phyloP scores from a whole-genome alignment of 2,888 invertebrate genomes.

The Protodeltote pygarga region DNA sequence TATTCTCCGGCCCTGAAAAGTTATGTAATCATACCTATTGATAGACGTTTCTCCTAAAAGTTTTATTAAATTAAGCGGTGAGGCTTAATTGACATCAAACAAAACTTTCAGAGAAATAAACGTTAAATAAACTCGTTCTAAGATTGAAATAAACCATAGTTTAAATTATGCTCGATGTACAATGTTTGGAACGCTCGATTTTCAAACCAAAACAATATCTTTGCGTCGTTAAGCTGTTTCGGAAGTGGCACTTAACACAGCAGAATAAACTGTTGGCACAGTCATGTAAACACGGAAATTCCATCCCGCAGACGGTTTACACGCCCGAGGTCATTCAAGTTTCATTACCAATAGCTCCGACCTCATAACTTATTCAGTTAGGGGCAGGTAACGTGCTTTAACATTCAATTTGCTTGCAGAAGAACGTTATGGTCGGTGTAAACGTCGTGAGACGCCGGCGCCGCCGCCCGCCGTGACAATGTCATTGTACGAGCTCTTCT shows the following conservation, averaged over 20 bases:
- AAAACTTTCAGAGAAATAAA: background rate
- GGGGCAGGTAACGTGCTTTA: slow-evolving; percentile 81
- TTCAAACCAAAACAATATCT: slow-evolving; percentile 50
- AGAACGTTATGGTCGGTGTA: slow-evolving; percentile 70
- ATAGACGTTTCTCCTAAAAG: no score
- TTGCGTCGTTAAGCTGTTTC: slow-evolving; percentile 42
- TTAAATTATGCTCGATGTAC: background rate
- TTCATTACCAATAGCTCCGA: slow-evolving; percentile 82
- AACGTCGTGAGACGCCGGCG: slow-evolving; percentile 36
- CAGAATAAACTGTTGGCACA: slow-evolving; percentile 61
- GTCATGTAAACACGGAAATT: slow-evolving; percentile 74
- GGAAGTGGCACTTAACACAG: slow-evolving; percentile 64
- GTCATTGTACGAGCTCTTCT: slow-evolving; percentile 33
- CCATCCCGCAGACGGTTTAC: slow-evolving; percentile 70
- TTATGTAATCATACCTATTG: no score
- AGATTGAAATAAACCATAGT: slow-evolving; percentile 26
- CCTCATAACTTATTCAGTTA: slow-evolving; percentile 84
- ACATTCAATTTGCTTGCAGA: slow-evolving; percentile 82
- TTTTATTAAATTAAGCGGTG: no score
- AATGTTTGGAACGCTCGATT: slow-evolving; percentile 29
- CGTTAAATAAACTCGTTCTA: background rate
- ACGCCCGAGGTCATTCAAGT: slow-evolving; percentile 80
- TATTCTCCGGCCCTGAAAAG: no score
- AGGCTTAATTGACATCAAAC: no score
- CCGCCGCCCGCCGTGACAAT: slow-evolving; percentile 29